Base-by-base conservation (phyloP, 1,140 invertebrate species). In the Macrobrachium rosenbergii region DNA sequence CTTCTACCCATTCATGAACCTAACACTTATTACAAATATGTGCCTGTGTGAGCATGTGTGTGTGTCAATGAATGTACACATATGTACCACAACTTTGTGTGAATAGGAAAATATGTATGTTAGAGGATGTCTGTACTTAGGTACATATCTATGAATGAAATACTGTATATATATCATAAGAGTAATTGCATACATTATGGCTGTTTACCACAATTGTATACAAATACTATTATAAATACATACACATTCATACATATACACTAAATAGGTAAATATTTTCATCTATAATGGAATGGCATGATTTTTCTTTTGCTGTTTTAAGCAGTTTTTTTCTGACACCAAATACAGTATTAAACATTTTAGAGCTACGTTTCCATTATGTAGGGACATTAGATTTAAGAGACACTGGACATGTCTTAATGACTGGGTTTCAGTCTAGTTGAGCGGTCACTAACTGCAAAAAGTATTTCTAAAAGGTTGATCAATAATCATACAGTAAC, bases 1-100 rank as follows among this genome's bases (percentile, higher is more conserved):
- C 83, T 86, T 80, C 83, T 86, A 86, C 64, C 83, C 83, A 86
- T 86, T 63, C 83, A 79, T 80, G 77, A 73, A 43, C 28, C n/a
- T 86, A 86, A 73, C 63, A 45, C 64, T 43, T 58, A 59, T 79
- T 73, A 52, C 23, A 60, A 59, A 52, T 60, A 52, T 62, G 23
- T 78, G n/a, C 59, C 10, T 62, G 23, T 59, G 19, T 67, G 19
- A 43, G 19, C 43, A 21, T 78, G 43, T 78, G n/a, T 62, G 43
- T 78, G 58, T 62, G 43, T 78, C 19, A 59, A 23, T 78, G n/a
- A 14, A 23, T 78, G 58, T 62, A 23, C 21, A 14, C 63, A 63
- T 80, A 43, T 80, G 21, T 80, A 11, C 63, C 45, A 21, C 37
- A 43, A 5, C 14, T 72, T 12, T 28, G 10, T 72, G 23, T 37